phyloP scores from a whole-genome alignment of 2,888 invertebrate species.

The Rapana venosa region DNA sequence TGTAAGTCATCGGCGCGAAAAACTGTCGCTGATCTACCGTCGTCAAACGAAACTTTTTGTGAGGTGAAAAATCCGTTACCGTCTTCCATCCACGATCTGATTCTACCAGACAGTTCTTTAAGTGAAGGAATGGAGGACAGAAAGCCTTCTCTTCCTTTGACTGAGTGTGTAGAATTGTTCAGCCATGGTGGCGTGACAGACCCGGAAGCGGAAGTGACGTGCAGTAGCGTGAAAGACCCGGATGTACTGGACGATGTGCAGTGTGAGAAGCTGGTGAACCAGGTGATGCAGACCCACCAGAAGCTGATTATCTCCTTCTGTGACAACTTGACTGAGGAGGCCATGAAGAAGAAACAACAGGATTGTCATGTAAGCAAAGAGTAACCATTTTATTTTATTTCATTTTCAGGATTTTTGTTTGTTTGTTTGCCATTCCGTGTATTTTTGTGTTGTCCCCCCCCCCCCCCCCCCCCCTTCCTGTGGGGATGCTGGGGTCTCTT shows the following conservation, averaged over 20 bases:
- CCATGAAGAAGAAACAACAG: conserved; percentile 28
- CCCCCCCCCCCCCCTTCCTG: too few species aligned
- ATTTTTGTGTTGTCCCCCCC: too few species aligned
- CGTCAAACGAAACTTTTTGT: too few species aligned
- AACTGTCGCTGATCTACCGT: too few species aligned
- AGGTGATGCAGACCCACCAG: conserved; percentile 15
- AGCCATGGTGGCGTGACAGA: not conserved
- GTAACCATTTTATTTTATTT: too few species aligned
- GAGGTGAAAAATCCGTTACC: too few species aligned
- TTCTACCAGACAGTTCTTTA: not conserved
- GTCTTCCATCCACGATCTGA: not conserved
- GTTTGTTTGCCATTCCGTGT: too few species aligned
- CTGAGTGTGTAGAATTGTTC: not conserved
- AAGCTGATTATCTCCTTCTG: not conserved
- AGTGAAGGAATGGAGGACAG: not conserved
- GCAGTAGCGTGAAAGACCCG: not conserved
- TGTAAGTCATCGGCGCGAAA: not conserved
- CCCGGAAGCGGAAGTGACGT: not conserved
- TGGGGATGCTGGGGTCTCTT: too few species aligned
- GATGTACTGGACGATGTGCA: conserved; percentile 1
- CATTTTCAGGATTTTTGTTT: too few species aligned
- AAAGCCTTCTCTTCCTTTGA: not conserved
- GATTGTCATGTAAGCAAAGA: conserved; percentile 31
- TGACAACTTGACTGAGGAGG: conserved; percentile 20
- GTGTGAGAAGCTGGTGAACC: conserved; percentile 4